phyloP scores from a whole-genome alignment of 2,888 invertebrate species.

The Nebria brevicollis region DNA sequence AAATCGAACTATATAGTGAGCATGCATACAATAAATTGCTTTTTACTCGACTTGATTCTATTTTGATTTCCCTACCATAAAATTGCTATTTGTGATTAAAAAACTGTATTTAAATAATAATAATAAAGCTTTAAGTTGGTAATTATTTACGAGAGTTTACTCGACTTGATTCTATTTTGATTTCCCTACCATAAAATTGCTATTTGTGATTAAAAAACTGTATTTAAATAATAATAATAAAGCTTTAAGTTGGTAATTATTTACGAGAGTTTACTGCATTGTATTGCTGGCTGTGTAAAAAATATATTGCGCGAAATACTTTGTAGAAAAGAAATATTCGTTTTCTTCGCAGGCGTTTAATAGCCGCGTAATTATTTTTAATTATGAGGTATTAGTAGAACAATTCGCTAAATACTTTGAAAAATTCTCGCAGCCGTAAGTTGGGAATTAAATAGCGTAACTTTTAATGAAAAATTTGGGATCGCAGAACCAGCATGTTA shows the following conservation, averaged over 20 bases:
- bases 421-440: neutral
- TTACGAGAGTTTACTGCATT: no score
- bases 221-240: no score
- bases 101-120: no score
- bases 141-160: neutral
- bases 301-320: neutral
- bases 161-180: neutral
- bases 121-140: no score
- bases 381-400: neutral
- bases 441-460: conserved; percentile 1
- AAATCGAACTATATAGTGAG: neutral
- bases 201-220: no score
- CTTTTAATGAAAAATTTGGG: neutral
- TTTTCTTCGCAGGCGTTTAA: neutral
- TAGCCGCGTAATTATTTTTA: neutral
- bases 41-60: neutral
- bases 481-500: neutral
- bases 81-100: no score
- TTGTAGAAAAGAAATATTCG: neutral
- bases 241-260: no score
- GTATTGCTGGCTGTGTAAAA: neutral
- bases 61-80: neutral
- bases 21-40: neutral
- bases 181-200: neutral
- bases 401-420: neutral